phyloP scores from a whole-genome alignment of 2,113 vertebrate genomes.

The Malurus melanocephalus region DNA sequence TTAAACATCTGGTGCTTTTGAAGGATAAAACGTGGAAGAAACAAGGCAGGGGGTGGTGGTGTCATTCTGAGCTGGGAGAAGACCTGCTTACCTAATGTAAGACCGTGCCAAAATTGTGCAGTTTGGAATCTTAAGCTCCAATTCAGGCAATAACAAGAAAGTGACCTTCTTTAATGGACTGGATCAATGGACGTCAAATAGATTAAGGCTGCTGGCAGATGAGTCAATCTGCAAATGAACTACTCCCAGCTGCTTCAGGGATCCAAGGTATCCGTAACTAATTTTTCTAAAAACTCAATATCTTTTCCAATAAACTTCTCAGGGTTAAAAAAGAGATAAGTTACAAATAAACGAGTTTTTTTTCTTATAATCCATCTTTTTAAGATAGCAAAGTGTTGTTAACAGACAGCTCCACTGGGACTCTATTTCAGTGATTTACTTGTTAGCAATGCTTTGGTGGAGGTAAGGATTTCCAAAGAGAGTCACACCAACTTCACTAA shows the following conservation, averaged over 20 bases:
- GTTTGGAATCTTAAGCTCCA: not conserved
- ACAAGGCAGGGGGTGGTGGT: not conserved
- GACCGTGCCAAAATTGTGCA: not conserved
- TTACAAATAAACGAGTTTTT: not conserved
- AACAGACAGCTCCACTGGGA: not conserved
- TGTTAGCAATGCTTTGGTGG: not conserved
- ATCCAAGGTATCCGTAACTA: not conserved
- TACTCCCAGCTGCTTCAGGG: not conserved
- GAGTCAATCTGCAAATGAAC: constrained; percentile 2
- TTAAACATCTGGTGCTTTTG: not conserved
- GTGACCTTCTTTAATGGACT: not conserved
- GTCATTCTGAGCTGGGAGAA: not conserved
- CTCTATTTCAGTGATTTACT: not conserved
- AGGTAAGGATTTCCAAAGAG: not conserved
- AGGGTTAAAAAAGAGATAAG: not conserved
- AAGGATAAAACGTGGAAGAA: not conserved
- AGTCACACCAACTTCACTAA: not conserved
- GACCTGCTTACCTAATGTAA: not conserved
- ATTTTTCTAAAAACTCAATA: not conserved
- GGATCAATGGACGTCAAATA: constrained; percentile 11
- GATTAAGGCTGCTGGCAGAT: not conserved
- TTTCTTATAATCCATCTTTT: not conserved
- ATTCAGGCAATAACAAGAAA: not conserved
- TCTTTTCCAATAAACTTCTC: not conserved
- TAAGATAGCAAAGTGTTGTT: not conserved